Conservation (phyloP, 2,888 invertebrate genomes). For the Trilocha varians region DNA sequence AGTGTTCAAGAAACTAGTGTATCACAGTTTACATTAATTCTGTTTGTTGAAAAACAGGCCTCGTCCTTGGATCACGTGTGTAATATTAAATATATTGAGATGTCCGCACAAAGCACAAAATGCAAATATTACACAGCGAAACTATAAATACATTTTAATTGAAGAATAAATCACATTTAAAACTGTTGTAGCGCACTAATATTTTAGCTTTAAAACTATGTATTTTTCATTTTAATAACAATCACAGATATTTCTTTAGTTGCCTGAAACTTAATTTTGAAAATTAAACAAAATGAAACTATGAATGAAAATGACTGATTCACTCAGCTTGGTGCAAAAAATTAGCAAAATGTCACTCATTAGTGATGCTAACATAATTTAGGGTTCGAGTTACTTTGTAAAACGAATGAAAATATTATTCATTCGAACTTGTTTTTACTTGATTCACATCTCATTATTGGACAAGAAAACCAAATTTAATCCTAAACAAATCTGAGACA, state of each 20-base stretch:
- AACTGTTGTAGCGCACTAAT: neutral
- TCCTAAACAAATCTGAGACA: no score
- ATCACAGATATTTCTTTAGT: neutral
- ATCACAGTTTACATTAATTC: constrained; percentile 16
- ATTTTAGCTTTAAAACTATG: neutral
- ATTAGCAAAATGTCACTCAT: constrained; percentile 7
- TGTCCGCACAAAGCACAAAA: constrained; percentile 25
- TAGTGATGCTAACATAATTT: no score
- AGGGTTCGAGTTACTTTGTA: no score
- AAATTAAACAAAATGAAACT: neutral
- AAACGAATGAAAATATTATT: no score
- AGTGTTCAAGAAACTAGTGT: neutral
- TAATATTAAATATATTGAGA: constrained; percentile 40
- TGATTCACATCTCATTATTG: no score
- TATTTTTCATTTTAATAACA: neutral
- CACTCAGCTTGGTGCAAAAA: neutral
- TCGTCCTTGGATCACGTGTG: constrained; percentile 51
- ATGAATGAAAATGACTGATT: neutral
- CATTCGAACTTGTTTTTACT: no score
- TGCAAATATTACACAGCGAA: constrained; percentile 16
- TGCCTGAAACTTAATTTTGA: neutral
- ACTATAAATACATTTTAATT: constrained; percentile 3
- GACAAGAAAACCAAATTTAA: no score
- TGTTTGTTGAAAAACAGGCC: constrained; percentile 22
- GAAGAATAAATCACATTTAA: constrained; percentile 1